phyloP scores from a whole-genome alignment of 2,797 vertebrate species.

The Aplochiton taeniatus region DNA sequence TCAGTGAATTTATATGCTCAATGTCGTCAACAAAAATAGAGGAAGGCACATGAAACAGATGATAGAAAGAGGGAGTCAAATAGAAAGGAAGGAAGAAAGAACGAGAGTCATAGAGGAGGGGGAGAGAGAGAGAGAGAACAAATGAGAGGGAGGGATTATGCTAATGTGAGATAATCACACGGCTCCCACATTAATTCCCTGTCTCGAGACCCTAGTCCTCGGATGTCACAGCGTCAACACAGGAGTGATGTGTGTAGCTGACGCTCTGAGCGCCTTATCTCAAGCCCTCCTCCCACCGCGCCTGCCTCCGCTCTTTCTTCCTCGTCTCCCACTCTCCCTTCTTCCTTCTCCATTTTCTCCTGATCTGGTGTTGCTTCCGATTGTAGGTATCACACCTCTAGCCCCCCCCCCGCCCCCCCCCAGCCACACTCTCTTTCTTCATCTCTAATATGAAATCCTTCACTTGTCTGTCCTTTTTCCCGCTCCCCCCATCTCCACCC shows the following conservation, averaged over 20 bases:
- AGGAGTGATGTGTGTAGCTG: slow-evolving; percentile 38
- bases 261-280: slow-evolving; percentile 31
- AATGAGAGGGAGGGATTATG: slow-evolving; percentile 41
- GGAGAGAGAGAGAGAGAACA: slow-evolving; percentile 20
- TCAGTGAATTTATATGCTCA: no score
- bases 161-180: slow-evolving; percentile 58
- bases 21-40: no score
- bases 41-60: no score
- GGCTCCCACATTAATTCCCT: slow-evolving; percentile 38
- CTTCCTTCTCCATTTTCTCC: background rate
- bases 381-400: background rate
- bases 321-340: background rate
- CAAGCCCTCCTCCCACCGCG: slow-evolving; percentile 21
- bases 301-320: background rate
- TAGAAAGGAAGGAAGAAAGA: no score
- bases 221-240: slow-evolving; percentile 33
- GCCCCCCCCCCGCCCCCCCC: background rate
- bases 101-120: background rate
- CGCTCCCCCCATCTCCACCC: background rate
- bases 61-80: no score
- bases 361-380: background rate
- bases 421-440: background rate
- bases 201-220: slow-evolving; percentile 36
- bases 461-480: background rate
- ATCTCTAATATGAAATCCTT: background rate